Evolutionary conservation across 2,797 vertebrate species (phyloP), one percentile per base, ranked within the genome.

Genomic region (Intellagama lesueurii): DNA sequence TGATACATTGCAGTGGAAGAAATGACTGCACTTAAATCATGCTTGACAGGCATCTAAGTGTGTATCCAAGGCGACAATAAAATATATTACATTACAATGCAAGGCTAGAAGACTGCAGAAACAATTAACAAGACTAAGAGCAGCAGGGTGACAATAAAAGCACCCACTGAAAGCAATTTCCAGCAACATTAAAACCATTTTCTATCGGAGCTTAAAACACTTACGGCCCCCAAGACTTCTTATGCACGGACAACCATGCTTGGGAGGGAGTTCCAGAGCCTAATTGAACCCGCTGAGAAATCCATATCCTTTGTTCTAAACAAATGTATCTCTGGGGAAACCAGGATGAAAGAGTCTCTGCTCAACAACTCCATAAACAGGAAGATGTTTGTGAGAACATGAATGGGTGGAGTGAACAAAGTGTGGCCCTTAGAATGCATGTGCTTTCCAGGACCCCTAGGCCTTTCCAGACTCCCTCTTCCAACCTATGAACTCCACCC

Each of bases 31-130:
- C 6, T 32, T 86, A 70, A 79, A 68, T 69, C 66, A 78, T 87
- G 68, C 9, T 60, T 49, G 60, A 49, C 28, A 78, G 28, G 60
- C 30, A 47, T 66, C 26, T 66, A 47, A 78, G 35, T 64, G 60
- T 44, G 52, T 79, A 79, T 68, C 84, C 52, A 86, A 77, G 72
- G 72, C 35, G 26, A 69, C 60, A 87, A 69, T 86, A 78, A 78
- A 68, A 78, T 47, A 86, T 6, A 86, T 79, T 69, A 40, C 78
- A 86, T 69, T 69, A 40, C 68, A 79, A 49, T 49, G 26, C 64
- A 79, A 35, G 16, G 76, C 64, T 22, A 76, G 56, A 30, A 86
- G 40, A 60, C n/a, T 32, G 52, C n/a, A 73, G 72, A 56, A 86
- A 79, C 77, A 85, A 85, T 64, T 32, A 73, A 56, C 69, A 69